Evolutionary conservation across 2,113 vertebrate species (phyloP), one percentile per base, ranked within the genome.

Genomic region (Aphyosemion australe): DNA sequence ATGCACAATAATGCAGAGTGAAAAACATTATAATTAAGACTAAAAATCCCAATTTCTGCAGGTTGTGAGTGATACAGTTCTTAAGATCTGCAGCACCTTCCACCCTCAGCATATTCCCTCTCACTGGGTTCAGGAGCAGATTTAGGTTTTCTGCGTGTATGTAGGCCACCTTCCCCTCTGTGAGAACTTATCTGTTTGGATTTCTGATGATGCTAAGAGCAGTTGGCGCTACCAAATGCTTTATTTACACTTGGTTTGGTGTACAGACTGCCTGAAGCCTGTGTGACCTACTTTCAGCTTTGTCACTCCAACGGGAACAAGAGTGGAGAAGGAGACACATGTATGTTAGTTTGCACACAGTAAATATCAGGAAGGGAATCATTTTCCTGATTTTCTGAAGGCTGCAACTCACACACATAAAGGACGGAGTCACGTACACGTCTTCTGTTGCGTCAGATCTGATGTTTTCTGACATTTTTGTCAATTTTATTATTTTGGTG

Each of bases 251-350:
- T 51, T 62, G 48, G 43, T 45, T 43, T 49, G 57, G 45, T 41
- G 11, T 19, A 72, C 26, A 26, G 26, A 26, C 26, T 26, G 26
- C 3, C 57, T 71, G 18, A 62, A 65, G 61, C 32, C 37, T 20
- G 48, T 62, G 32, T 78, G 81, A 81, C 79, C 85, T 74, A 76
- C 72, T 84, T 89, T 80, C 21, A 12, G 20, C 42, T 79, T 45
- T 55, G 61, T 65, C 60, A 31, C 32, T 43, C 26, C 26, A 32
- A 26, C 52, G 39, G 12, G 43, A 54, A 69, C 19, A 37, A 11
- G 4, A 39, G 52, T 14, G 15, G 42, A 53, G 26, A 51, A 51
- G 12, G 3, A 51, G 32, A 18, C 10, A 42, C 41, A 5, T 45
- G n/a, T 20, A 39, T 63, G 13, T 51, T 51, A 21, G 16, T 50